Evolutionary conservation across 2,113 vertebrate species (phyloP).

Genomic region (Sardina pilchardus): DNA sequence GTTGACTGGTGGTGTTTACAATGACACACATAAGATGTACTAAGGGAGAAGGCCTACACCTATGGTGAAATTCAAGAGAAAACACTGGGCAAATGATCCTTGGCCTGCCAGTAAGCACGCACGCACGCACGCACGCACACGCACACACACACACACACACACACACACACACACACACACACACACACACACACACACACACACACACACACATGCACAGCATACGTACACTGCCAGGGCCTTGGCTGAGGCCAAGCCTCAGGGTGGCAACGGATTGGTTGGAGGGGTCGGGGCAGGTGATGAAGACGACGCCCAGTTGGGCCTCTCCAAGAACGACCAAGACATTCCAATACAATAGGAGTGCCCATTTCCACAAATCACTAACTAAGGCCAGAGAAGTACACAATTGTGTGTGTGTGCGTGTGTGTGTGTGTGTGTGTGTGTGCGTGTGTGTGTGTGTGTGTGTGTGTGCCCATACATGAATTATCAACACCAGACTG

Average conservation of each 20-base stretch:
- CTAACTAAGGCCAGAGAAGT: not conserved
- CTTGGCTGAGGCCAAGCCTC: conserved; percentile 66
- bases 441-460: not conserved
- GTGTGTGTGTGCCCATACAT: not conserved
- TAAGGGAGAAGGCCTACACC: too few species aligned
- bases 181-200: not conserved
- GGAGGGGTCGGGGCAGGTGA: conserved; percentile 64
- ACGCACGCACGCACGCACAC: too few species aligned
- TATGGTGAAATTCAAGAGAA: not conserved
- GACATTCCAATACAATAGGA: conserved; percentile 72
- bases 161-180: not conserved
- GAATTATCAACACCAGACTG: not conserved
- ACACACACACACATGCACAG: conserved; percentile 2
- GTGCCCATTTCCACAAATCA: conserved; percentile 63
- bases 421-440: conserved; percentile 11
- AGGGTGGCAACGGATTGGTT: conserved; percentile 75
- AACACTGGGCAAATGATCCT: too few species aligned
- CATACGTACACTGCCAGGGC: conserved; percentile 71
- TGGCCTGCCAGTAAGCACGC: too few species aligned
- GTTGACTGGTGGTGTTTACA: too few species aligned
- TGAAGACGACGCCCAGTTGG: conserved; percentile 54
- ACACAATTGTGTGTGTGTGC: not conserved
- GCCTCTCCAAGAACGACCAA: conserved; percentile 62
- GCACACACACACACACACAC: too few species aligned
- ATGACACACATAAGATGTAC: too few species aligned